Conservation (phyloP, 2,113 vertebrate species). For the Stigmatopora nigra region DNA sequence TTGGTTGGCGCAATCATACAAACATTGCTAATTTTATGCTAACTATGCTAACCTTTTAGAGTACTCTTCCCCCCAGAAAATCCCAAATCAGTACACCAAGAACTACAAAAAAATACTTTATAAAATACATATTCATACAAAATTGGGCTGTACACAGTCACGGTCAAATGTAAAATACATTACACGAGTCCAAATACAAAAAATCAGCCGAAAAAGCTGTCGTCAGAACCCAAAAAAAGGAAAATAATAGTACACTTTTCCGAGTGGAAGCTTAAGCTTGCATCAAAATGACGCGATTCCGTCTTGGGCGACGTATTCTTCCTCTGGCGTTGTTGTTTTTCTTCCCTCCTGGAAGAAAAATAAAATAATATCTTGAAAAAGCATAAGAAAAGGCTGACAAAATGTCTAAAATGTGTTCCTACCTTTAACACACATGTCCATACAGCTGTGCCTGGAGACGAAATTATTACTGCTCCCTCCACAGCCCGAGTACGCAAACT, state of each 20-base stretch:
- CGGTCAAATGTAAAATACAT: conserved; percentile 18
- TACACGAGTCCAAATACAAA: conserved; percentile 30
- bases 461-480: conserved; percentile 94
- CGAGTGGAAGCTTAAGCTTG: conserved; percentile 8
- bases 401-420: background rate
- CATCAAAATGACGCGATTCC: conserved; percentile 10
- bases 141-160: conserved; percentile 1
- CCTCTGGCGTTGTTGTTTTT: background rate
- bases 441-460: conserved; percentile 66
- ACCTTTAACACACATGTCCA: conserved; percentile 72
- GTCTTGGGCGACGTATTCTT: conserved; percentile 25
- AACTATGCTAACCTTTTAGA: too few relatives aligned
- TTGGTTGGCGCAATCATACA: too few relatives aligned
- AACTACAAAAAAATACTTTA: conserved; percentile 2
- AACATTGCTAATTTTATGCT: too few relatives aligned
- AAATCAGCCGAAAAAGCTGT: conserved; percentile 31
- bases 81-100: background rate
- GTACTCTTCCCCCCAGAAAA: background rate
- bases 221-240: conserved; percentile 20
- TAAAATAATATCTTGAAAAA: conserved; percentile 18
- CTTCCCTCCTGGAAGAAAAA: conserved; percentile 40
- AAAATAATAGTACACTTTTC: background rate
- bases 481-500: conserved; percentile 83
- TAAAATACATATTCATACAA: conserved; percentile 26
- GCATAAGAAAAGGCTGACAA: background rate